These are phyloP conservation scores for Cydia strobilella DNA, from an alignment of 1,140 invertebrate genomes.

Conservation along the genomic window DNA sequence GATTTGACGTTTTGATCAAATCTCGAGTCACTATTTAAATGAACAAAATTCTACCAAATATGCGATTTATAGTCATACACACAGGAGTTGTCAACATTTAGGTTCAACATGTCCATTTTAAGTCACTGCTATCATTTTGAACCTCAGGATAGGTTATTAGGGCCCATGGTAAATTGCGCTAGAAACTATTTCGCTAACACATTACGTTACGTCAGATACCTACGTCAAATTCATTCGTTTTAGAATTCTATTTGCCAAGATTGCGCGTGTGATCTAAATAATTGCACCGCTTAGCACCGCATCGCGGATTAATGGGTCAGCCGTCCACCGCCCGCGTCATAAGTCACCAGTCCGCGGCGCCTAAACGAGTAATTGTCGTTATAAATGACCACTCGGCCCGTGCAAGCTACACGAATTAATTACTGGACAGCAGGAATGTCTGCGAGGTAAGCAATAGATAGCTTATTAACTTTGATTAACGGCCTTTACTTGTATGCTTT, in stretches of 20 bases:
- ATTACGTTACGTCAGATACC: background rate
- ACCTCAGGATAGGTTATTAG: no score
- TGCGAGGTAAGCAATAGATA: background rate
- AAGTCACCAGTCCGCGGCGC: constrained; percentile 36
- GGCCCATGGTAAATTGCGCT: no score
- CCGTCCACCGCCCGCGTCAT: constrained; percentile 35
- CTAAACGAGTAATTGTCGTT: constrained; percentile 49
- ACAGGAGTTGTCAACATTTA: no score
- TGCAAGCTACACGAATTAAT: constrained; percentile 46
- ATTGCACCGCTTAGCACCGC: constrained; percentile 35
- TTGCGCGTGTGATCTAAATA: background rate
- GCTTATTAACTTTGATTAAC: background rate
- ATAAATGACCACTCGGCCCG: constrained; percentile 39
- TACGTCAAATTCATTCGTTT: background rate
- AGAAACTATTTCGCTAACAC: no score
- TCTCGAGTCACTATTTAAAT: no score
- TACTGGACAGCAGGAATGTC: constrained; percentile 31
- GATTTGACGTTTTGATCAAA: no score
- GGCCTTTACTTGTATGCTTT: background rate
- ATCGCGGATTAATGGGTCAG: constrained; percentile 45
- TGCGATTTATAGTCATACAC: no score
- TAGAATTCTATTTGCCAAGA: background rate
- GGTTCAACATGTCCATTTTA: no score
- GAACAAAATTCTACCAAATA: no score
- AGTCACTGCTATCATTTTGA: no score